Conservation (phyloP, 2,888 invertebrate species). For the Papilio gigon region DNA sequence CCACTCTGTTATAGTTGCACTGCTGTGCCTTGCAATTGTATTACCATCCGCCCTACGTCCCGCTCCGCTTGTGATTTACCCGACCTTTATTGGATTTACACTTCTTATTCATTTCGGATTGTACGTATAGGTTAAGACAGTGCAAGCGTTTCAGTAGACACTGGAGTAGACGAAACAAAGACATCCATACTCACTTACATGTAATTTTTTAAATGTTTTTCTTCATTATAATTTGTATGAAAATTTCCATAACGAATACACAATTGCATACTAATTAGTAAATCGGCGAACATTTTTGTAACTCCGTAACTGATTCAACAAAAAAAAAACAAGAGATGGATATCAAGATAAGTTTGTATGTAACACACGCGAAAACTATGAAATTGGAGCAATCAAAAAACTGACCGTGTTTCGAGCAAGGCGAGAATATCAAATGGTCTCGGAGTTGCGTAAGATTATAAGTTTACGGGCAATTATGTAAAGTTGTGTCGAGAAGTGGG, state of each 20-base stretch:
- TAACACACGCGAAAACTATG: slow-evolving; percentile 39
- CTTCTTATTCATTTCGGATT: slow-evolving; percentile 49
- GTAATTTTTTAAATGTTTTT: background rate
- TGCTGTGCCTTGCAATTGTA: slow-evolving; percentile 51
- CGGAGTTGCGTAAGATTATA: slow-evolving; percentile 67
- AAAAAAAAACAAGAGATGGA: slow-evolving; percentile 40
- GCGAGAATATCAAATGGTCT: slow-evolving; percentile 71
- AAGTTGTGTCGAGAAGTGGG: slow-evolving; percentile 71
- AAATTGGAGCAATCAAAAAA: slow-evolving; percentile 51
- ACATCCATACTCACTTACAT: background rate
- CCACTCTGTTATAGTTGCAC: slow-evolving; percentile 57
- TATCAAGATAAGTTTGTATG: slow-evolving; percentile 41
- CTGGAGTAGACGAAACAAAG: background rate
- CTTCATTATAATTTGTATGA: background rate
- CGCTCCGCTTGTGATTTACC: slow-evolving; percentile 58
- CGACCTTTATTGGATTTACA: slow-evolving; percentile 58
- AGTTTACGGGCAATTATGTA: slow-evolving; percentile 78
- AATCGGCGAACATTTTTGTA: slow-evolving; percentile 17
- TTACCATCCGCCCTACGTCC: slow-evolving; percentile 55
- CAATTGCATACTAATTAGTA: slow-evolving; percentile 24
- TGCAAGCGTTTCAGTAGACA: background rate
- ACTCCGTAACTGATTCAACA: slow-evolving; percentile 30
- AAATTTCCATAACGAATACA: slow-evolving; percentile 6
- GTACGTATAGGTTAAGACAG: background rate
- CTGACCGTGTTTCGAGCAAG: slow-evolving; percentile 64